These are phyloP conservation scores for Tragelaphus imberbis DNA, from an alignment of 2,113 vertebrate species.

Conservation along the genomic window DNA sequence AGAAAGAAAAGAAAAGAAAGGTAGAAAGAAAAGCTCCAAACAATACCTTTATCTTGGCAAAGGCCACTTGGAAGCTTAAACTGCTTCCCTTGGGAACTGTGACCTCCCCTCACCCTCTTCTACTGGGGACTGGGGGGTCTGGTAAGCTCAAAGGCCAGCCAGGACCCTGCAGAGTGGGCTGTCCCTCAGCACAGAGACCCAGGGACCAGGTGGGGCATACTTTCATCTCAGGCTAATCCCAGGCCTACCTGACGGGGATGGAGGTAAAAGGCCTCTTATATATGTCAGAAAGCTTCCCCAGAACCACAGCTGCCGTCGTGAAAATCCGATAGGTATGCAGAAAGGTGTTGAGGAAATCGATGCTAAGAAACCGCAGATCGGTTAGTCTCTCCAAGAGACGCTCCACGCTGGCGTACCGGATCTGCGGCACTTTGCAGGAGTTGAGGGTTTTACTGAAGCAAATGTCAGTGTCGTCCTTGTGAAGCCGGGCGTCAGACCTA, in stretches of 20 bases:
- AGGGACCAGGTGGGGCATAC: background rate
- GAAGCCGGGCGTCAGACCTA: conserved; percentile 96
- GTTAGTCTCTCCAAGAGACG: conserved; percentile 95
- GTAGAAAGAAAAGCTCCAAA: background rate
- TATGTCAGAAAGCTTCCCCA: conserved; percentile 96
- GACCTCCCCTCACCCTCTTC: background rate
- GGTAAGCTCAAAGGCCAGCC: background rate
- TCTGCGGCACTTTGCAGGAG: conserved; percentile 99
- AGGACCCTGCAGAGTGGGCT: background rate
- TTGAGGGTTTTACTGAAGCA: conserved; percentile 99
- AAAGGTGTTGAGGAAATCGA: conserved; percentile 99
- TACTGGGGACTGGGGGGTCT: background rate
- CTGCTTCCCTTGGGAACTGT: background rate
- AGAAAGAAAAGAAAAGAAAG: background rate
- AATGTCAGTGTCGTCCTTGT: conserved; percentile 97
- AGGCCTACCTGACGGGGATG: conserved; percentile 90
- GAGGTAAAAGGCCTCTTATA: conserved; percentile 97
- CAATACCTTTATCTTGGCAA: background rate
- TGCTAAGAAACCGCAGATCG: conserved; percentile 96
- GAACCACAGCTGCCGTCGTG: conserved; percentile 90
- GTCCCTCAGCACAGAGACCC: background rate
- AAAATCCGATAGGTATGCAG: conserved; percentile 99
- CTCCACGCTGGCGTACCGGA: conserved; percentile 96
- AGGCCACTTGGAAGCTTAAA: background rate
- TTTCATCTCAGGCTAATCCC: fast-evolving